Conservation (phyloP, 2,888 invertebrate genomes). For the Pegoplata infirma region DNA sequence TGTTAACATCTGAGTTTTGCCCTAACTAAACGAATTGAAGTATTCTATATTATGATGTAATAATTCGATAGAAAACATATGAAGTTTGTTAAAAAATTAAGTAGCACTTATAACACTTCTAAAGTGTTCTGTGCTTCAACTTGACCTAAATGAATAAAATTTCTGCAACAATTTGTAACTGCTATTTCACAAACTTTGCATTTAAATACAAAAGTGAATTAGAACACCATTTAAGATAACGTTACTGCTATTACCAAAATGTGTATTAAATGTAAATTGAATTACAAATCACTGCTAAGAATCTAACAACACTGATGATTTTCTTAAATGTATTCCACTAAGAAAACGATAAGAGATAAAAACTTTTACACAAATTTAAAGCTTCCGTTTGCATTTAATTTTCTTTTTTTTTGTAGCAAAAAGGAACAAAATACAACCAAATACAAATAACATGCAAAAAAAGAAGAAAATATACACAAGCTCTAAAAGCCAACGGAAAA, state of each 20-base stretch:
- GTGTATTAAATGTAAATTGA: slow-evolving; percentile 57
- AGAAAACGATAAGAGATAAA: slow-evolving; percentile 22
- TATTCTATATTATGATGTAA: too few relatives aligned
- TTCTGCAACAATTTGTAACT: too few relatives aligned
- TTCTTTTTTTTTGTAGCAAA: too few relatives aligned
- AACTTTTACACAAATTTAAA: slow-evolving; percentile 44
- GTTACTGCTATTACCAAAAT: slow-evolving; percentile 38
- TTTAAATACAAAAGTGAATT: neutral
- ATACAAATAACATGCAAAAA: too few relatives aligned
- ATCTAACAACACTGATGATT: slow-evolving; percentile 32
- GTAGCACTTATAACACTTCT: too few relatives aligned
- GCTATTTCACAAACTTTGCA: too few relatives aligned
- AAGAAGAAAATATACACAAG: slow-evolving; percentile 36
- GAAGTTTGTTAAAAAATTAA: too few relatives aligned
- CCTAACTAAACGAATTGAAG: too few relatives aligned
- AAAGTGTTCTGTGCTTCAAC: too few relatives aligned
- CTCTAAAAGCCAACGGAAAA: slow-evolving; percentile 53
- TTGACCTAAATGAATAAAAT: too few relatives aligned
- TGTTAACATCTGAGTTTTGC: too few relatives aligned
- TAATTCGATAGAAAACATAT: too few relatives aligned
- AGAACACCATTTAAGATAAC: slow-evolving; percentile 6
- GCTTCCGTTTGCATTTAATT: slow-evolving; percentile 55
- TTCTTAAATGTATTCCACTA: neutral
- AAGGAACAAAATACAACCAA: neutral
- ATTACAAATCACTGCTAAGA: slow-evolving; percentile 53